Percentiles rank a stretch among this genome's conserved stretches.
phyloP scores from a whole-genome alignment of 2,888 invertebrate species.

The Opisthograptis luteolata region DNA sequence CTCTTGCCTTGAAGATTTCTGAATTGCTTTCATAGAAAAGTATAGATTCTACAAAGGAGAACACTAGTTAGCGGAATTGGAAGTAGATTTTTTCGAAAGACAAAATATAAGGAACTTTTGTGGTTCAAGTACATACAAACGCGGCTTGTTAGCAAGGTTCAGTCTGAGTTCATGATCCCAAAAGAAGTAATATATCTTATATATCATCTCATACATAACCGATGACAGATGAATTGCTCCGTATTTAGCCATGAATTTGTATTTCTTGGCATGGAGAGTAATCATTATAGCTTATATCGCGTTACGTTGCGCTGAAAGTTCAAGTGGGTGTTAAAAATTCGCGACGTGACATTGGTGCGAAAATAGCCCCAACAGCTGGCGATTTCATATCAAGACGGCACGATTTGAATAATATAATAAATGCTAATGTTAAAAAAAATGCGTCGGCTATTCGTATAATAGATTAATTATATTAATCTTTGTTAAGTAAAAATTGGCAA shows the following conservation, averaged over 20 bases:
- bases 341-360: constrained; percentile 64
- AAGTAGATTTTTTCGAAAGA: no score
- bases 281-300: constrained; percentile 38
- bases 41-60: no score
- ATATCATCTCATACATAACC: constrained; percentile 23
- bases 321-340: constrained; percentile 61
- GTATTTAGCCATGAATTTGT: constrained; percentile 29
- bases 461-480: no score
- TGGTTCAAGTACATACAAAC: no score
- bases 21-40: no score
- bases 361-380: constrained; percentile 71
- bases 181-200: constrained; percentile 8
- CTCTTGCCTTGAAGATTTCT: no score
- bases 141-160: neutral
- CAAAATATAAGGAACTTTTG: no score
- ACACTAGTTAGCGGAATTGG: no score
- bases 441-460: no score
- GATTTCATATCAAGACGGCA: constrained; percentile 47
- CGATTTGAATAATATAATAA: constrained; percentile 23
- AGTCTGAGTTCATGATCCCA: neutral
- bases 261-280: constrained; percentile 41
- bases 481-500: no score
- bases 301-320: constrained; percentile 49
- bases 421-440: constrained; percentile 11
- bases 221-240: constrained; percentile 27